These are phyloP conservation scores for Tenualosa ilisha DNA, from an alignment of 2,797 vertebrate genomes.

Conservation along the genomic window DNA sequence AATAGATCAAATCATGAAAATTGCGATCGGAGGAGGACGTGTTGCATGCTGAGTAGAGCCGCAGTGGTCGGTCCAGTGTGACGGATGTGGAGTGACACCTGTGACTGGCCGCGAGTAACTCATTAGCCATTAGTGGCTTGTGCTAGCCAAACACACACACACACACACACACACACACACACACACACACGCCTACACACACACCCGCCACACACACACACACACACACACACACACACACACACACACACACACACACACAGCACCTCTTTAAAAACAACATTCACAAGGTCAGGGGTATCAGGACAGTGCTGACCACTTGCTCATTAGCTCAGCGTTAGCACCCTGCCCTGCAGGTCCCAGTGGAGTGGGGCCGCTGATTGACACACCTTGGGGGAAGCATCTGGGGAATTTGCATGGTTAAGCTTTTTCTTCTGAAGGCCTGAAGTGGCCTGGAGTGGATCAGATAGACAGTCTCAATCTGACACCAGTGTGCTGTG, in stretches of 20 bases:
- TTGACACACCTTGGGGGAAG: neutral
- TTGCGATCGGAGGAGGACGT: constrained; percentile 34
- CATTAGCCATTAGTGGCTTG: neutral
- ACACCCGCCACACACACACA: constrained; percentile 10
- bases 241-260: constrained; percentile 9
- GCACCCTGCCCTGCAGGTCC: neutral
- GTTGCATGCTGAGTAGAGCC: constrained; percentile 45
- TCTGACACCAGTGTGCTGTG: neutral
- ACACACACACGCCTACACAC: neutral
- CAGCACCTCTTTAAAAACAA: constrained; percentile 1
- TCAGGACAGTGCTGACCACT: neutral
- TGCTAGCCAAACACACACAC: neutral
- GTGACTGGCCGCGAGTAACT: neutral
- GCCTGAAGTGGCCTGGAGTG: neutral
- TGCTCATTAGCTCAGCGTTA: neutral
- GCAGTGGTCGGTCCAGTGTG: neutral
- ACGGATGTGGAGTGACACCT: constrained; percentile 24
- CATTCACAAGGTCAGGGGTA: constrained; percentile 8
- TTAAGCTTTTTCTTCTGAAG: neutral
- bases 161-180: constrained; percentile 3
- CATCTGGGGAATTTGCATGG: neutral
- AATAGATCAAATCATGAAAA: constrained; percentile 58
- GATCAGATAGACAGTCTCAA: neutral
- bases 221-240: constrained; percentile 3
- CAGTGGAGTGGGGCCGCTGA: neutral